Conservation (phyloP, 2,797 vertebrate genomes). For the Rhincodon typus region DNA sequence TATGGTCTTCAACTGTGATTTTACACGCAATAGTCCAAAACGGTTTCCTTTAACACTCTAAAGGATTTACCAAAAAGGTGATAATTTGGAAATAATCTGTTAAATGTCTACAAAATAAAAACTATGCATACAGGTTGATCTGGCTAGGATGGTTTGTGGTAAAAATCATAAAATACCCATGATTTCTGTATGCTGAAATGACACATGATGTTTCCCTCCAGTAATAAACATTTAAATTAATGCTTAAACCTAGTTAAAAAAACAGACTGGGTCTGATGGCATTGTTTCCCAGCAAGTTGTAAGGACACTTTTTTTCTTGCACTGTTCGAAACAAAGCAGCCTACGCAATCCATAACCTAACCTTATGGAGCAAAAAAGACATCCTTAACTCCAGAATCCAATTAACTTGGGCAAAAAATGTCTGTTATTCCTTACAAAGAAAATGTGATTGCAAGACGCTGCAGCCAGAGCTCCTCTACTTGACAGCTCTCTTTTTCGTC, state of each 20-base stretch:
- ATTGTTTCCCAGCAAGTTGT: background rate
- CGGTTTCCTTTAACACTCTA: background rate
- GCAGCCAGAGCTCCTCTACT: too few species aligned
- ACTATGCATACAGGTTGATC: too few species aligned
- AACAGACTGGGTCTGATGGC: background rate
- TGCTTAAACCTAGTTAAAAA: background rate
- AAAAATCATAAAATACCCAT: background rate
- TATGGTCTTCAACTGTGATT: background rate
- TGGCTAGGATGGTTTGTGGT: too few species aligned
- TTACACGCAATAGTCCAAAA: background rate
- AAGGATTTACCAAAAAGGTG: background rate
- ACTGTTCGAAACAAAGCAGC: background rate
- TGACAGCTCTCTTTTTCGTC: too few species aligned
- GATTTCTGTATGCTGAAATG: background rate
- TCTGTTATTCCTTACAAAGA: too few species aligned
- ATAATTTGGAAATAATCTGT: background rate
- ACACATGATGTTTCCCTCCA: background rate
- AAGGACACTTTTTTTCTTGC: background rate
- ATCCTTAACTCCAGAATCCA: too few species aligned
- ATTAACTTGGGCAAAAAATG: too few species aligned
- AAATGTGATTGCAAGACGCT: too few species aligned
- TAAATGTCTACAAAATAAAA: too few species aligned
- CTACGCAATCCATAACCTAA: background rate
- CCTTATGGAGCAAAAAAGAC: background rate
- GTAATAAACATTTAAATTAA: background rate